Base-by-base conservation (phyloP, 2,888 invertebrate species). In the Tetropium fuscum region DNA sequence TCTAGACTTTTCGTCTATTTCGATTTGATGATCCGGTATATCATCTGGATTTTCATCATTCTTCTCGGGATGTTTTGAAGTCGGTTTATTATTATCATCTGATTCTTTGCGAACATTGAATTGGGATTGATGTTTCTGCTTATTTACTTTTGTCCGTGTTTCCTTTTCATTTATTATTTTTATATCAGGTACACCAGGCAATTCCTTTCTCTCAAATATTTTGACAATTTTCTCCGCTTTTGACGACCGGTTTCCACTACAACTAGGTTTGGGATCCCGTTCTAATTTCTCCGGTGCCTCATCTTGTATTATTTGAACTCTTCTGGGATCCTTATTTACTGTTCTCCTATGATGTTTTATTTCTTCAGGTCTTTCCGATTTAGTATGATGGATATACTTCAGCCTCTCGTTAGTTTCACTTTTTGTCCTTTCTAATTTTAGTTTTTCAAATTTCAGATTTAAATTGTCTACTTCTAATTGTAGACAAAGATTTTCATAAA, bases 401-500 rank as follows among this genome's bases (percentile, higher is more conserved):
- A 78, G 54, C 40, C 74, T 72, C 43, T 67, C 69, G 54, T 79
- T 79, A 3, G 74, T 74, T 47, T 80, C 78, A 41, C 70, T 74
- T 60, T 72, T 74, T 3, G 74, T 64, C 53, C 74, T 43, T 78
- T 34, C 34, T 15, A 34, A 6, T 34, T 34, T 34, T 34, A 34
- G 3, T 34, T 34, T 34, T 34, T 34, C 74, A 19, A 74, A 63
- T 68, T 77, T 74, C 10, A 67, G 47, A 49, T 71, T 69, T 32
- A 80, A 49, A 44, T 75, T 73, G 51, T 81, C 80, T 3, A 80
- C 66, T 70, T 81, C 76, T 34, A 78, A 66, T 71, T 81, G 81
- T 19, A 81, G 69, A 57, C 76, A 76, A 2, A 82, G 61, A 63
- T 81, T 82, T 67, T 82, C 81, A 56, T 82, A 80, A 11, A 81